Base-by-base conservation (phyloP, 2,113 vertebrate genomes). In the Salvator merianae region DNA sequence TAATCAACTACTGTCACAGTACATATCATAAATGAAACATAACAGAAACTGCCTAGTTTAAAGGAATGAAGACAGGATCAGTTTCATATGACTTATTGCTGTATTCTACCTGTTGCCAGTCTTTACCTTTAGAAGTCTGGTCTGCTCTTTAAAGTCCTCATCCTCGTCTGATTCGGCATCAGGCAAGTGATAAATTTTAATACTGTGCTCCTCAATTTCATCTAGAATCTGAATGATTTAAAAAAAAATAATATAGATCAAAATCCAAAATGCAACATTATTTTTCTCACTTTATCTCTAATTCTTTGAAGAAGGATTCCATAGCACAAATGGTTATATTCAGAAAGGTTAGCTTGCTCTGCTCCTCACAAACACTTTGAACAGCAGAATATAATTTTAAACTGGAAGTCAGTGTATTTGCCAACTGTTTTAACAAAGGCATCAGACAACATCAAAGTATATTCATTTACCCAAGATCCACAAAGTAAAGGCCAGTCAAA, bases 111-210 rank as follows among this genome's bases (percentile, higher is more conserved):
- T 7, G 6, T 22, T 72, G 84, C 75, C 1, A 50, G 55, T 8
- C 2, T 89, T 47, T 66, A 99, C 99, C 97, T 99, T 99, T 74
- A 99, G 96, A 77, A 99, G 98, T 83, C 97, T 96, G 26, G 99
- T 99, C 94, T 99, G 99, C 93, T 99, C 98, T 87, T 99, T 99
- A 89, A 99, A 99, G 86, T 99, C 99, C 88, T 99, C 98, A 84
- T 99, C 99, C 82, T 99, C 99, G 50, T 99, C 99, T 0, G 99
- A 99, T 91, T 99, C 99, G 2, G 98, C 99, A 85, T 99, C 99
- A 7, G 99, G 99, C 65, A 99, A 95, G 88, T 99, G 98, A 92
- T 99, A 99, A 92, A 99, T 99, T 94, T 99, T 99, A 91, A 99
- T 99, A 26, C 96, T 97, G 47, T 99, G 99, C 66, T 99, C 98